These are phyloP conservation scores for Dasysyrphus albostriatus DNA, from an alignment of 2,888 invertebrate genomes.

Conservation along the genomic window DNA sequence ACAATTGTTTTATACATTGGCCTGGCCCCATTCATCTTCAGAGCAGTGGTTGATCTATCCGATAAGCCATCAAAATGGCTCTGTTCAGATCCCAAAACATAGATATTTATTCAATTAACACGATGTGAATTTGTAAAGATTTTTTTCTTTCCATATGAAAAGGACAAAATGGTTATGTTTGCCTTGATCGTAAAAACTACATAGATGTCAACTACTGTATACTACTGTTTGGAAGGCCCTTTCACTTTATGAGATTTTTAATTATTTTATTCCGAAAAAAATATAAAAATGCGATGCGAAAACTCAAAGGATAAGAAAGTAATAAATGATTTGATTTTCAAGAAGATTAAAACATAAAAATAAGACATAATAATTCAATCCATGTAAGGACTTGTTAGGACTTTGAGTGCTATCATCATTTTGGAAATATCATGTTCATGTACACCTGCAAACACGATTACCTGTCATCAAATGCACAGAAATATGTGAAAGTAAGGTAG, in stretches of 20 bases:
- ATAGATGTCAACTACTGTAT: conserved; percentile 60
- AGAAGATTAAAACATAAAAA: conserved; percentile 14
- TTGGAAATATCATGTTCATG: background rate
- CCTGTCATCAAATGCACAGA: background rate
- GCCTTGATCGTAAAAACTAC: conserved; percentile 57
- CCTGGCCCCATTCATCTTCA: conserved; percentile 54
- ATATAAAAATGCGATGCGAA: conserved; percentile 46
- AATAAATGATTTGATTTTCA: conserved; percentile 23
- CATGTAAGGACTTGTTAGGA: background rate
- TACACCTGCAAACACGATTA: conserved; percentile 20
- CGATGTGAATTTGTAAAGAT: conserved; percentile 67
- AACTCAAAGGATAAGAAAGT: background rate
- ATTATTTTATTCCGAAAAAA: conserved; percentile 49
- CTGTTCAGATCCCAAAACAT: conserved; percentile 61
- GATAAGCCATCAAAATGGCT: conserved; percentile 60
- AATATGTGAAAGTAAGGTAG: background rate
- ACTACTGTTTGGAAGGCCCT: conserved; percentile 43
- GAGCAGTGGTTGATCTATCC: conserved; percentile 14
- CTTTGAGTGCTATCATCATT: background rate
- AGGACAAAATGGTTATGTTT: conserved; percentile 5
- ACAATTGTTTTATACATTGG: conserved; percentile 57
- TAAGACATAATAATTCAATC: background rate
- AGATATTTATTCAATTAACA: conserved; percentile 75
- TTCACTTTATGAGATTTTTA: conserved; percentile 54
- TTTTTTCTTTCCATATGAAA: background rate